Evolutionary conservation across 2,113 vertebrate species (phyloP).

Genomic region (Mohoua ochrocephala): DNA sequence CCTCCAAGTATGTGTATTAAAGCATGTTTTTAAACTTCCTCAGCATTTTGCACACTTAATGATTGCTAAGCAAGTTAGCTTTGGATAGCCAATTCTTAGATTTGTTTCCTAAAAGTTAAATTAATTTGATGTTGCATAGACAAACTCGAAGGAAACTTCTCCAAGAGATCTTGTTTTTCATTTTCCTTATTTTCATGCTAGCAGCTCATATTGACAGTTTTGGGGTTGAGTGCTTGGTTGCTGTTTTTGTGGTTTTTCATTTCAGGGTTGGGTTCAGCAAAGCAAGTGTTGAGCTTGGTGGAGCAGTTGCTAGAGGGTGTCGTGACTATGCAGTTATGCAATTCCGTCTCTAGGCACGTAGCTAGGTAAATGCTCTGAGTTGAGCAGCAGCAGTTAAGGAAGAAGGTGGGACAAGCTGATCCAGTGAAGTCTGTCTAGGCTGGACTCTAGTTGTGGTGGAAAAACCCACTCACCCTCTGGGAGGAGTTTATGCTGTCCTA

Average conservation of each 20-base stretch:
- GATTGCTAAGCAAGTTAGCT: neutral
- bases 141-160: neutral
- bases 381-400: neutral
- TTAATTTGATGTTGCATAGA: neutral
- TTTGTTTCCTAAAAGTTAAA: neutral
- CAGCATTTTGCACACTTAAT: neutral
- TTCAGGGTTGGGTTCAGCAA: neutral
- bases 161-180: neutral
- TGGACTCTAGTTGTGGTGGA: neutral
- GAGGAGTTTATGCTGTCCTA: neutral
- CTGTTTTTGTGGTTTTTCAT: neutral
- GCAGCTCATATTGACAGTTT: neutral
- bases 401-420: neutral
- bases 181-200: neutral
- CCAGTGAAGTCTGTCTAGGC: neutral
- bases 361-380: neutral
- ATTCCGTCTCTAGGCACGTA: accelerated
- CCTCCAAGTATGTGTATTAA: constrained; percentile 81
- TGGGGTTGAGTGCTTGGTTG: neutral
- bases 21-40: neutral
- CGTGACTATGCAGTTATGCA: neutral
- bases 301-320: neutral
- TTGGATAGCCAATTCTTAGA: neutral
- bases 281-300: neutral
- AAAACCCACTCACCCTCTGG: neutral